Conservation (phyloP, 2,888 invertebrate genomes). For the Watsonalla binaria region DNA sequence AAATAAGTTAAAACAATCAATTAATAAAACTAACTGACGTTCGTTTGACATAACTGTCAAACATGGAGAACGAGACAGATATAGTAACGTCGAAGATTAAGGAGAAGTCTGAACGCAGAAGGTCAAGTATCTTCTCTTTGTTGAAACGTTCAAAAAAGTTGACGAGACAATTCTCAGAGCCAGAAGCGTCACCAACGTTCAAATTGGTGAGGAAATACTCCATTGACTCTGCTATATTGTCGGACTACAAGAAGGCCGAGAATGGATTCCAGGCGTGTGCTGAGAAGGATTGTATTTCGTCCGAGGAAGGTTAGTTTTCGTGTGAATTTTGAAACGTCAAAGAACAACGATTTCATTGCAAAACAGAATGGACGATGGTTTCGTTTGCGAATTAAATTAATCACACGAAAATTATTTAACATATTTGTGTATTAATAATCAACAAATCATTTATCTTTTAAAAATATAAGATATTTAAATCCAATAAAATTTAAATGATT, state of each 20-base stretch:
- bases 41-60: not conserved
- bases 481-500: too few relatives aligned
- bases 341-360: too few relatives aligned
- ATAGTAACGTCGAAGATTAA: slow-evolving; percentile 40
- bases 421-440: too few relatives aligned
- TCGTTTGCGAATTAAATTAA: too few relatives aligned
- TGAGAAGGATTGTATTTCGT: slow-evolving; percentile 22
- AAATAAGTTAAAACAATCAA: too few relatives aligned
- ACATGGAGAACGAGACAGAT: slow-evolving; percentile 45
- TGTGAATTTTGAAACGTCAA: too few relatives aligned
- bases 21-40: not conserved
- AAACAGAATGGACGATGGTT: too few relatives aligned
- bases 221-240: slow-evolving; percentile 56
- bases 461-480: too few relatives aligned
- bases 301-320: slow-evolving; percentile 39
- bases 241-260: slow-evolving; percentile 40
- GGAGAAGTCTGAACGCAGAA: slow-evolving; percentile 43
- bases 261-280: slow-evolving; percentile 31
- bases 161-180: slow-evolving; percentile 54
- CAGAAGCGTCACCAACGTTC: slow-evolving; percentile 27
- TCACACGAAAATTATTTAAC: too few relatives aligned
- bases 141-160: slow-evolving; percentile 56
- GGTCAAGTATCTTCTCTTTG: slow-evolving; percentile 62
- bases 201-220: slow-evolving; percentile 49
- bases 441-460: too few relatives aligned